Evolutionary conservation across 2,888 invertebrate species (phyloP).

Genomic region (Odontocerum albicorne): DNA sequence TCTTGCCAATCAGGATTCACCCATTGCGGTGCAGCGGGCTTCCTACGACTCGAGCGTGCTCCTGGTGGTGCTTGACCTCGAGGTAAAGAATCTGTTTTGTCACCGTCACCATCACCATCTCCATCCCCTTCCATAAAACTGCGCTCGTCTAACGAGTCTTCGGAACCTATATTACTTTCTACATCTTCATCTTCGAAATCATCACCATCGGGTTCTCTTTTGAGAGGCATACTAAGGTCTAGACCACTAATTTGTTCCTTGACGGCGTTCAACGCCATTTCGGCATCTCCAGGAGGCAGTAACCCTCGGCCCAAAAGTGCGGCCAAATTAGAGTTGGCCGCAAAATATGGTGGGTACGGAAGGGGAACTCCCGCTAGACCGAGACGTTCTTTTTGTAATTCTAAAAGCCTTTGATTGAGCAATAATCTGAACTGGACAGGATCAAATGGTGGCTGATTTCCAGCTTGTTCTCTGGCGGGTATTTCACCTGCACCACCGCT

Average conservation of each 20-base stretch:
- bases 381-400: conserved; percentile 83
- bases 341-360: conserved; percentile 77
- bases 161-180: conserved; percentile 74
- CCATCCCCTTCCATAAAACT: conserved; percentile 54
- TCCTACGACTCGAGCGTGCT: conserved; percentile 69
- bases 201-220: conserved; percentile 75
- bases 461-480: conserved; percentile 72
- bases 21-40: conserved; percentile 97
- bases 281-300: conserved; percentile 61
- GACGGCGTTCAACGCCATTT: conserved; percentile 58
- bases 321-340: conserved; percentile 73
- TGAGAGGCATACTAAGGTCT: conserved; percentile 85
- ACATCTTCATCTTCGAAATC: conserved; percentile 81
- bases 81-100: conserved; percentile 58
- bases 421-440: conserved; percentile 89
- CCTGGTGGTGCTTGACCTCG: conserved; percentile 45
- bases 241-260: conserved; percentile 84
- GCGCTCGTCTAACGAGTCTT: conserved; percentile 57
- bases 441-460: conserved; percentile 75
- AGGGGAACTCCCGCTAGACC: conserved; percentile 76
- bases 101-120: conserved; percentile 53
- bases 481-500: conserved; percentile 72
- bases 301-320: conserved; percentile 73
- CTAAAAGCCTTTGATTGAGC: conserved; percentile 85
- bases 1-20: conserved; percentile 94